Conservation (phyloP, 2,888 invertebrate species). For the Ochlodes sylvanus region DNA sequence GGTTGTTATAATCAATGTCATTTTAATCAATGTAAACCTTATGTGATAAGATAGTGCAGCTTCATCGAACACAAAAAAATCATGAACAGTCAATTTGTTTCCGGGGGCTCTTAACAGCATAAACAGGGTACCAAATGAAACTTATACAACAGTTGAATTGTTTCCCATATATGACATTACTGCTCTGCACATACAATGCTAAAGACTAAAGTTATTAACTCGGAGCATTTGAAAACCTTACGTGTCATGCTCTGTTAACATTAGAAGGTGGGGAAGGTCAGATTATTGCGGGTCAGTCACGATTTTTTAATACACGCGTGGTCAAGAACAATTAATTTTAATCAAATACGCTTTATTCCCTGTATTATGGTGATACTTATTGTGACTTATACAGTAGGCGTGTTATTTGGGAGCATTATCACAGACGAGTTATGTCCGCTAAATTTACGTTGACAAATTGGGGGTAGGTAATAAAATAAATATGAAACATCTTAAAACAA, state of each 20-base stretch:
- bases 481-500: not conserved
- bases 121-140: slow-evolving; percentile 24
- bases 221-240: slow-evolving; percentile 26
- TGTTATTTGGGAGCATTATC: not conserved
- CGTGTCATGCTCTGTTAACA: slow-evolving; percentile 29
- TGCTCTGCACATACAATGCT: slow-evolving; percentile 1
- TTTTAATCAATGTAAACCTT: no score
- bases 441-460: not conserved
- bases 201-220: slow-evolving; percentile 25
- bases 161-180: slow-evolving; percentile 16
- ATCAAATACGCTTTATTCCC: not conserved
- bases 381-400: not conserved
- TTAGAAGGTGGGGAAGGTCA: slow-evolving; percentile 42
- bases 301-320: slow-evolving; percentile 25
- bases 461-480: not conserved
- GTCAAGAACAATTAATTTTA: slow-evolving; percentile 14
- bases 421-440: not conserved
- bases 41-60: no score
- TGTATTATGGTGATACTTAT: not conserved
- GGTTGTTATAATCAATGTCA: no score
- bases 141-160: slow-evolving; percentile 12
- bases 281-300: slow-evolving; percentile 42
- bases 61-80: not conserved
- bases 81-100: not conserved
- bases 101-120: not conserved